These are phyloP conservation scores for Sitta europaea DNA, from an alignment of 2,113 vertebrate genomes.

Conservation along the genomic window DNA sequence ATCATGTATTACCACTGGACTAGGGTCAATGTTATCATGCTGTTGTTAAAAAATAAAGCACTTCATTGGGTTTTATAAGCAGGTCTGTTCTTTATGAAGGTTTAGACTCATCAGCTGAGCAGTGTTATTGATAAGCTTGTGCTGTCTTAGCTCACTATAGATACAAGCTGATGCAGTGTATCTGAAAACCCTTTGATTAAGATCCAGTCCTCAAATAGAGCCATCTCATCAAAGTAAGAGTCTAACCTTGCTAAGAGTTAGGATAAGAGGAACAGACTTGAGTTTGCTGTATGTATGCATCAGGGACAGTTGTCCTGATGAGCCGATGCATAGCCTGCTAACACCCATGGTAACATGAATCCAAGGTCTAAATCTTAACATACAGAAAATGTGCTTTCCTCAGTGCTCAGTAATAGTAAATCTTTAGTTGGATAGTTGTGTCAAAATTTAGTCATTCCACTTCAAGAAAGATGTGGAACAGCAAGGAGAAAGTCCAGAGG, in stretches of 20 bases:
- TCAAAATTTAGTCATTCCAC: neutral
- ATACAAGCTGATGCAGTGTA: neutral
- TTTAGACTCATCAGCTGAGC: conserved; percentile 1
- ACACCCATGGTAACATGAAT: neutral
- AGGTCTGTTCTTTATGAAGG: conserved; percentile 3
- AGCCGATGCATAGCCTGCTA: neutral
- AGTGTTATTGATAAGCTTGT: neutral
- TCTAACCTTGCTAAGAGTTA: neutral
- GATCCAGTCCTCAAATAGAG: neutral
- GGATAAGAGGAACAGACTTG: neutral
- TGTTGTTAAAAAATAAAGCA: neutral
- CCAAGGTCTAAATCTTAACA: neutral
- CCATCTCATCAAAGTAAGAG: conserved; percentile 5
- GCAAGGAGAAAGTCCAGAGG: neutral
- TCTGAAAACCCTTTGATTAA: conserved; percentile 19
- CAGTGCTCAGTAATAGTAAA: neutral
- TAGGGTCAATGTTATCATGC: neutral
- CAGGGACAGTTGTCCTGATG: neutral
- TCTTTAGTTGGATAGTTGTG: neutral
- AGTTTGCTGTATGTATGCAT: neutral
- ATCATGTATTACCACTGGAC: neutral
- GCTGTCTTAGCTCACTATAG: neutral
- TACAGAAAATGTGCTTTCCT: neutral
- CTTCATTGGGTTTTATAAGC: neutral
- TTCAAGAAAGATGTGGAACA: neutral